phyloP scores from a whole-genome alignment of 2,888 invertebrate genomes.

The Orthosia gothica region DNA sequence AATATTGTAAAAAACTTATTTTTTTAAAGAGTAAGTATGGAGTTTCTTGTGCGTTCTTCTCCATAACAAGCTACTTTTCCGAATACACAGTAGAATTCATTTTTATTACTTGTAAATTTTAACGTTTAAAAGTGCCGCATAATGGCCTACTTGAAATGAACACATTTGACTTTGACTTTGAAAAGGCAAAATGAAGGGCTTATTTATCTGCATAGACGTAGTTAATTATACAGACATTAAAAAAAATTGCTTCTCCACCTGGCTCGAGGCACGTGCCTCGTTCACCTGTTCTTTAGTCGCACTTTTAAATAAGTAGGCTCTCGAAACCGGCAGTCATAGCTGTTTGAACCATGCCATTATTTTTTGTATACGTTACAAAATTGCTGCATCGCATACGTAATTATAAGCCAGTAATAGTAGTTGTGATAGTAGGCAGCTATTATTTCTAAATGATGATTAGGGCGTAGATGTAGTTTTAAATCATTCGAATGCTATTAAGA shows the following conservation, averaged over 20 bases:
- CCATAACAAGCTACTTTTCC: no score
- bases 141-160: no score
- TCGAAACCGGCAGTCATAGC: conserved; percentile 67
- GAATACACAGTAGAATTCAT: no score
- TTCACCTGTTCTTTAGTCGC: conserved; percentile 83
- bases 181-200: conserved; percentile 24
- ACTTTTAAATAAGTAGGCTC: conserved; percentile 74
- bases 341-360: conserved; percentile 72
- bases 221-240: conserved; percentile 71
- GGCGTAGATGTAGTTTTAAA: conserved; percentile 52
- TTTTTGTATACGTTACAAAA: conserved; percentile 73
- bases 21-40: no score
- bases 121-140: no score
- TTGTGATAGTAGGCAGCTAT: conserved; percentile 54
- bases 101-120: no score
- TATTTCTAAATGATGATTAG: conserved; percentile 59
- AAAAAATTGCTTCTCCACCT: conserved; percentile 78
- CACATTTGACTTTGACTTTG: no score
- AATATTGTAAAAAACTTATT: no score
- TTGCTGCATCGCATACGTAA: conserved; percentile 64
- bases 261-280: conserved; percentile 82
- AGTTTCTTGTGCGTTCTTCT: no score
- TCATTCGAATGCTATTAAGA: conserved; percentile 48
- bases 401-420: conserved; percentile 56
- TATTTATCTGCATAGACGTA: conserved; percentile 68